phyloP scores from a whole-genome alignment of 2,888 invertebrate genomes.

The Leucoma salicis region DNA sequence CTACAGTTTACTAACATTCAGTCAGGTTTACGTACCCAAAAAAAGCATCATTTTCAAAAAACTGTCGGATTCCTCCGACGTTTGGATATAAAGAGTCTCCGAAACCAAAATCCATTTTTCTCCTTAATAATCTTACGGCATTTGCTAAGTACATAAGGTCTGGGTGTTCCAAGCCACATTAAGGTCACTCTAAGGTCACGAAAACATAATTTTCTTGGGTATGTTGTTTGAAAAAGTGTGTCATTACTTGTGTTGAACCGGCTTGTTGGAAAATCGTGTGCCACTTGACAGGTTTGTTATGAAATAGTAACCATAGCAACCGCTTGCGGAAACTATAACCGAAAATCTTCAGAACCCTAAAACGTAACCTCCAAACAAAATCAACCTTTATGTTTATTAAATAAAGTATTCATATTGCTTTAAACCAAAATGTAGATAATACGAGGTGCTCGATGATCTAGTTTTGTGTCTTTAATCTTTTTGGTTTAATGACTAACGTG shows the following conservation, averaged over 20 bases:
- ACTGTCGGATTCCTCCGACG: conserved; percentile 58
- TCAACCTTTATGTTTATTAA: conserved; percentile 21
- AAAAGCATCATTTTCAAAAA: conserved; percentile 59
- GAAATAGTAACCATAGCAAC: conserved; percentile 54
- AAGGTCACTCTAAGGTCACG: conserved; percentile 47
- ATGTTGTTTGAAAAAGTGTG: conserved; percentile 45
- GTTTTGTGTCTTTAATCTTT: conserved; percentile 42
- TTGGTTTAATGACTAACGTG: conserved; percentile 26
- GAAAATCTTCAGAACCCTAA: conserved; percentile 21
- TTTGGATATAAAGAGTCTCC: conserved; percentile 70
- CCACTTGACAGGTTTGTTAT: conserved; percentile 69
- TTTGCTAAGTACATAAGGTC: conserved; percentile 46
- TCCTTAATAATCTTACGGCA: conserved; percentile 44
- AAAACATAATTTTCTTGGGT: conserved; percentile 58
- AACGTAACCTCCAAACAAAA: conserved; percentile 16
- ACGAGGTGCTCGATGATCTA: conserved; percentile 55
- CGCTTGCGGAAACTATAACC: conserved; percentile 59
- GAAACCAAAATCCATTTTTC: conserved; percentile 71
- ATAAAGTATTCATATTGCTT: background rate
- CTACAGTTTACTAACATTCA: background rate
- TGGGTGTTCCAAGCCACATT: conserved; percentile 36
- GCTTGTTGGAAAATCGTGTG: conserved; percentile 52
- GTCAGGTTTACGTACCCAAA: conserved; percentile 53
- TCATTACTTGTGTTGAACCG: conserved; percentile 48
- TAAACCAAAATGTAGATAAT: conserved; percentile 10